Evolutionary conservation across 2,113 vertebrate species (phyloP).

Genomic region (Murina feae): DNA sequence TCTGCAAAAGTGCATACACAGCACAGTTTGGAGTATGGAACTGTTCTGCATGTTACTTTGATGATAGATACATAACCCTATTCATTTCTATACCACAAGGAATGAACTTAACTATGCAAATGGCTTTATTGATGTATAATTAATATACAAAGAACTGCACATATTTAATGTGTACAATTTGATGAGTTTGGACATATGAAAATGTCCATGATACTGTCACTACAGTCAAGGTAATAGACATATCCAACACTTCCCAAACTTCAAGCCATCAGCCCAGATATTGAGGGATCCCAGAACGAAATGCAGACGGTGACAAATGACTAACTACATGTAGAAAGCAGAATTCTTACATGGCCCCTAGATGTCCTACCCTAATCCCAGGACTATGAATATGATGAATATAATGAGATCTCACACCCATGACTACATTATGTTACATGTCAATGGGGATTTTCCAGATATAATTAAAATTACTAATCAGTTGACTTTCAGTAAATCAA

Average conservation of each 20-base stretch:
- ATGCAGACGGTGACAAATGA: neutral
- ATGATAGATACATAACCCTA: neutral
- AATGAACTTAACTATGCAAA: neutral
- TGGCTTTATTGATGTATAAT: neutral
- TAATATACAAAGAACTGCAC: neutral
- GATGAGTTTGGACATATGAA: neutral
- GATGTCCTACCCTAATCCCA: neutral
- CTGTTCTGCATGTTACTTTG: neutral
- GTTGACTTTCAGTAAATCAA: neutral
- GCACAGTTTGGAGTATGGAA: neutral
- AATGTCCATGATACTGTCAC: neutral
- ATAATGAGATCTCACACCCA: neutral
- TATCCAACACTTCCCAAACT: neutral
- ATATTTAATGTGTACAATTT: neutral
- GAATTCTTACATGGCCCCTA: neutral
- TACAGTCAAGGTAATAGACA: neutral
- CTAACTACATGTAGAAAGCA: neutral
- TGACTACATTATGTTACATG: neutral
- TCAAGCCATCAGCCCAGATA: neutral
- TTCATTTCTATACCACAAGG: neutral
- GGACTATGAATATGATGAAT: neutral
- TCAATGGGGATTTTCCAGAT: neutral
- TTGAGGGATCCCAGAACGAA: neutral
- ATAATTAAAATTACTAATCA: slow-evolving; percentile 3
- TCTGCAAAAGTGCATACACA: neutral